These are phyloP conservation scores for Orthosia gracilis DNA, from an alignment of 2,888 invertebrate genomes.

Conservation along the genomic window DNA sequence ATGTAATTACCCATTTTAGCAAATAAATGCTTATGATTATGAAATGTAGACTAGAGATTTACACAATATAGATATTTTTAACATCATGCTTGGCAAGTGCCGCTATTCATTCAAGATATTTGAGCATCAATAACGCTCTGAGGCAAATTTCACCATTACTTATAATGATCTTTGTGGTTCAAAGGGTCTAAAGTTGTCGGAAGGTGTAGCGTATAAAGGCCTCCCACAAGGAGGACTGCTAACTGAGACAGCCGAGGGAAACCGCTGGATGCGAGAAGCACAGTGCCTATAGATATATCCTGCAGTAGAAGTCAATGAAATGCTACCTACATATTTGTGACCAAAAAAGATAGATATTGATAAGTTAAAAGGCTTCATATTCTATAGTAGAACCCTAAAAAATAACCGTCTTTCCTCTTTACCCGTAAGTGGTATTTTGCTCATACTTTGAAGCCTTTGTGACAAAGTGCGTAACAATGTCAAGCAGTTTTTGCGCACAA, in stretches of 20 bases:
- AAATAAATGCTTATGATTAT: too few species aligned
- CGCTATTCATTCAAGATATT: too few species aligned
- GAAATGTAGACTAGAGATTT: not conserved
- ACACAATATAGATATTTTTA: not conserved
- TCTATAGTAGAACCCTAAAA: not conserved
- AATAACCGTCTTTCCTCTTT: not conserved
- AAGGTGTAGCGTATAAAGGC: too few species aligned
- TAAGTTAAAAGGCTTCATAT: not conserved
- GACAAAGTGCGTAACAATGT: constrained; percentile 54
- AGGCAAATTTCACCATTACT: not conserved
- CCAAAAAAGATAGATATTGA: not conserved
- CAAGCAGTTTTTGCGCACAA: constrained; percentile 41
- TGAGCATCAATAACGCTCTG: too few species aligned
- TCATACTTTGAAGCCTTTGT: constrained; percentile 38
- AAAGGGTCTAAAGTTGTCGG: too few species aligned
- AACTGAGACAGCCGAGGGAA: too few species aligned
- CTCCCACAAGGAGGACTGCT: too few species aligned
- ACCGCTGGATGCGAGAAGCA: too few species aligned
- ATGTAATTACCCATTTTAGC: too few species aligned
- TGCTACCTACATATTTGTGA: not conserved
- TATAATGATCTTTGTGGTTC: too few species aligned
- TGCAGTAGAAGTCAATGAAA: not conserved
- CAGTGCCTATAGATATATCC: too few species aligned
- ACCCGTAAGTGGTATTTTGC: constrained; percentile 30
- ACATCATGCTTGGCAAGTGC: not conserved